Conservation (phyloP, 2,113 vertebrate species). For the Zootoca vivipara region DNA sequence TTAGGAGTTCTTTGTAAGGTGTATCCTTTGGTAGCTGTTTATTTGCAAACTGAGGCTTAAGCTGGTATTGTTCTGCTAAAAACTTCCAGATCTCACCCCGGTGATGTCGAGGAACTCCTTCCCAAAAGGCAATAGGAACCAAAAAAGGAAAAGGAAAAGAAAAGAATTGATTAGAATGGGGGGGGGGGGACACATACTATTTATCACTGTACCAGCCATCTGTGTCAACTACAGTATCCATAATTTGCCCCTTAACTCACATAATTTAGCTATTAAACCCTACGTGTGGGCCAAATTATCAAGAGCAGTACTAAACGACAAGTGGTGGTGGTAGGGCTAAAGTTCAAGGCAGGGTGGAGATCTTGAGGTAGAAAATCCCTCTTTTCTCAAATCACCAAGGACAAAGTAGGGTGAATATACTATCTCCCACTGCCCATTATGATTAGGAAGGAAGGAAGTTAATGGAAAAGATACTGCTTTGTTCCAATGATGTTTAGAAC, state of each 20-base stretch:
- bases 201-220: not conserved
- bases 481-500: not conserved
- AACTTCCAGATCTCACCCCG: slow-evolving; percentile 97
- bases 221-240: not conserved
- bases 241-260: slow-evolving; percentile 6
- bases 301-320: not conserved
- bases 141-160: slow-evolving; percentile 11
- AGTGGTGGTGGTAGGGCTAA: not conserved
- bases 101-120: slow-evolving; percentile 94
- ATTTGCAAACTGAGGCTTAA: slow-evolving; percentile 83
- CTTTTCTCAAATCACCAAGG: not conserved
- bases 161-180: not conserved
- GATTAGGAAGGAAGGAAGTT: not conserved
- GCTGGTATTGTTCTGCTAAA: slow-evolving; percentile 90
- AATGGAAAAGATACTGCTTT: not conserved
- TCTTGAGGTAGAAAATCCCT: not conserved
- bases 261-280: not conserved
- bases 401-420: not conserved
- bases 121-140: not conserved
- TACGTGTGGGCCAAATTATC: not conserved
- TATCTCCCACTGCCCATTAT: not conserved
- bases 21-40: slow-evolving; percentile 82
- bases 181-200: not conserved
- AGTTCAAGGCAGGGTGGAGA: not conserved
- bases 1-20: slow-evolving; percentile 94